These are phyloP conservation scores for Acanthacorydalis orientalis DNA, from an alignment of 2,888 invertebrate species.

Conservation along the genomic window DNA sequence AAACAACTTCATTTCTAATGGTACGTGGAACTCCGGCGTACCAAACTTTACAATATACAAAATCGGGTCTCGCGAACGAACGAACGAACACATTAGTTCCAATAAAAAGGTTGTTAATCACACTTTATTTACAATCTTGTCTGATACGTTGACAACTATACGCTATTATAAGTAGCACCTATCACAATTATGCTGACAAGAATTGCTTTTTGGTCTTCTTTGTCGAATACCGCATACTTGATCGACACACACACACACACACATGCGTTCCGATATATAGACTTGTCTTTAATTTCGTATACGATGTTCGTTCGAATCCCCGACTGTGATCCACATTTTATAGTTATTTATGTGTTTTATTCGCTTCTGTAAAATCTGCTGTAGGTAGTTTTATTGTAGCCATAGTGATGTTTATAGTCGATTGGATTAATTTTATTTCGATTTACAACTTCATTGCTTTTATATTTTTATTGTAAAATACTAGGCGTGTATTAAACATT, in stretches of 20 bases:
- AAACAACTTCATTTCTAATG: too few relatives aligned
- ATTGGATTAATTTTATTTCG: too few relatives aligned
- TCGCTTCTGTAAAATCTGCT: too few relatives aligned
- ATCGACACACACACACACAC: neutral
- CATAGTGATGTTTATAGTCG: too few relatives aligned
- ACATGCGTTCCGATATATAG: neutral
- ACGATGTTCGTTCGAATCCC: neutral
- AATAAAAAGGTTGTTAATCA: neutral
- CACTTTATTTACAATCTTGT: neutral
- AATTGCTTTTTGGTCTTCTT: constrained; percentile 1
- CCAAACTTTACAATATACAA: too few relatives aligned
- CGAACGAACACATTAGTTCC: neutral
- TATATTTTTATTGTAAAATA: too few relatives aligned
- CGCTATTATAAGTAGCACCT: constrained; percentile 3
- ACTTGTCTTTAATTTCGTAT: neutral
- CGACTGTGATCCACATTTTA: too few relatives aligned
- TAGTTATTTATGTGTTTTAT: too few relatives aligned
- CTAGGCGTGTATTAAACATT: too few relatives aligned
- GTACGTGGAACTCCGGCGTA: too few relatives aligned
- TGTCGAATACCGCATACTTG: neutral
- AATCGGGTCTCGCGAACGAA: neutral
- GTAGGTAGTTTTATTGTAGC: too few relatives aligned
- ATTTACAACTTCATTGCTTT: too few relatives aligned
- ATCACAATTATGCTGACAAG: constrained; percentile 3
- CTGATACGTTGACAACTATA: constrained; percentile 1